These are phyloP conservation scores for Lethenteron reissneri DNA, from an alignment of 2,113 vertebrate species.

Conservation along the genomic window DNA sequence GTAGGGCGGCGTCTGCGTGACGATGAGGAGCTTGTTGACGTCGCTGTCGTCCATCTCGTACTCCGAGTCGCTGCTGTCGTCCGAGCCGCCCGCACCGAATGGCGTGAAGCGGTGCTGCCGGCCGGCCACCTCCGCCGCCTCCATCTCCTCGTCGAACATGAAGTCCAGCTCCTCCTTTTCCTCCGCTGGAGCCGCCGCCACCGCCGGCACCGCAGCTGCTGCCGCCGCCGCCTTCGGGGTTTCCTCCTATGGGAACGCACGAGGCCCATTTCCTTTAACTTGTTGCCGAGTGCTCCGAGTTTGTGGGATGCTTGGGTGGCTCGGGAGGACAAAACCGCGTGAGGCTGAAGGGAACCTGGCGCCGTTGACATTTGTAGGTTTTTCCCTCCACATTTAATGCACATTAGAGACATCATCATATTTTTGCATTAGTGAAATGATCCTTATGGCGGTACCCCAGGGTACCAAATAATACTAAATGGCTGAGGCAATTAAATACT, in stretches of 20 bases:
- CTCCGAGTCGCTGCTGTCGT: slow-evolving; percentile 25
- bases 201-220: slow-evolving; percentile 6
- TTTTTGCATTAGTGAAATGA: no score
- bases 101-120: slow-evolving; percentile 22
- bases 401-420: no score
- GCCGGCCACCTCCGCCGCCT: slow-evolving; percentile 18
- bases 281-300: no score
- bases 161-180: slow-evolving; percentile 70
- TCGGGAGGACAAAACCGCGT: no score
- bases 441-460: no score
- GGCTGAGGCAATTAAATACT: no score
- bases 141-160: slow-evolving; percentile 37
- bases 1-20: slow-evolving; percentile 31
- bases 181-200: slow-evolving; percentile 15
- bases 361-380: no score
- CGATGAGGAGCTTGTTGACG: slow-evolving; percentile 37
- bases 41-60: slow-evolving; percentile 39
- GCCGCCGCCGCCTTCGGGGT: slow-evolving; percentile 13
- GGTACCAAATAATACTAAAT: no score
- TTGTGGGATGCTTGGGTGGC: no score
- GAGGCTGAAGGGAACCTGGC: no score
- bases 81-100: slow-evolving; percentile 21
- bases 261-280: no score
- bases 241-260: slow-evolving; percentile 7
- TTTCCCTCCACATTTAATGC: no score